A percentile compares a stretch with the other conserved stretches of the same genome.
Conservation (phyloP, 2,797 vertebrate species). For the Tiaroga cobitis region DNA sequence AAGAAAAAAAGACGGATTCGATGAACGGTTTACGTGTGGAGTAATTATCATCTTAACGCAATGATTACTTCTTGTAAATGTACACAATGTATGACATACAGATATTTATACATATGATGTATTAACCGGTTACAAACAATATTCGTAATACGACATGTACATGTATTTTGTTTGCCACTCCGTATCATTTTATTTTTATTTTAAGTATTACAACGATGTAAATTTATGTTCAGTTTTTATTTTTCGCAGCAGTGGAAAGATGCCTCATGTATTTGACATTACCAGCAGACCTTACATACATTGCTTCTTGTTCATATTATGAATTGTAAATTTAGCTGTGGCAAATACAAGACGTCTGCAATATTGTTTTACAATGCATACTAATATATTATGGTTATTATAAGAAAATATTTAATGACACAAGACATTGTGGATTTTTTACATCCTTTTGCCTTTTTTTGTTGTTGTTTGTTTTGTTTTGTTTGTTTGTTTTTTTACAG, state of each 20-base stretch:
- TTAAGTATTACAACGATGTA: constrained; percentile 70
- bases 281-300: constrained; percentile 68
- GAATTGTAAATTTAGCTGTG: constrained; percentile 95
- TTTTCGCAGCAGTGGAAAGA: constrained; percentile 64
- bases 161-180: constrained; percentile 61
- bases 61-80: constrained; percentile 33
- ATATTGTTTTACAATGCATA: constrained; percentile 94
- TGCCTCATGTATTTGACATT: constrained; percentile 61
- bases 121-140: constrained; percentile 58
- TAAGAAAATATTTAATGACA: constrained; percentile 99
- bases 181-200: constrained; percentile 51
- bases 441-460: constrained; percentile 61
- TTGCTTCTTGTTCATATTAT: constrained; percentile 88
- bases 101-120: constrained; percentile 55
- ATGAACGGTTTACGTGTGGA: constrained; percentile 12
- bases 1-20: background rate
- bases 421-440: constrained; percentile 92
- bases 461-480: constrained; percentile 52
- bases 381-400: constrained; percentile 99
- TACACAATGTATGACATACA: constrained; percentile 57
- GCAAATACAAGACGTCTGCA: constrained; percentile 85
- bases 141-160: constrained; percentile 55
- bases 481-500: constrained; percentile 62
- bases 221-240: constrained; percentile 62
- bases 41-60: constrained; percentile 2